phyloP scores from a whole-genome alignment of 2,113 vertebrate genomes.

The Axis porcinus region DNA sequence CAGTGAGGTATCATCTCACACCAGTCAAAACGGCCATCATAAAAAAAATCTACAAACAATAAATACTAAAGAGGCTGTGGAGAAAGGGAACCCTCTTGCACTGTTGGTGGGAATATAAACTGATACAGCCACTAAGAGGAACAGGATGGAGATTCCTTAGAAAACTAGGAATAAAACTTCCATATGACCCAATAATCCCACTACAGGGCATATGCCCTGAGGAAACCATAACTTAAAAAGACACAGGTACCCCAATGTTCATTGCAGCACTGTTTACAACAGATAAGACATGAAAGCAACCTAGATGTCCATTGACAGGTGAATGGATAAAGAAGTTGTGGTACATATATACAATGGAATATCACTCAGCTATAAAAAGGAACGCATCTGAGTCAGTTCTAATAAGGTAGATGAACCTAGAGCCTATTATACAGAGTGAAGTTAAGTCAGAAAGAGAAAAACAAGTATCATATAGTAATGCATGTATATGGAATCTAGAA shows the following conservation, averaged over 20 bases:
- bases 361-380: neutral
- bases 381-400: neutral
- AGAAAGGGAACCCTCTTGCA: neutral
- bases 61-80: neutral
- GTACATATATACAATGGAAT: neutral
- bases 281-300: neutral
- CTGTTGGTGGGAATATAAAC: neutral
- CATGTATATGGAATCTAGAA: neutral
- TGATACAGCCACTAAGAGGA: neutral
- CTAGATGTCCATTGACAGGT: neutral
- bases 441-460: neutral
- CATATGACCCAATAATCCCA: neutral
- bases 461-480: neutral
- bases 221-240: neutral
- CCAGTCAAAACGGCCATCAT: neutral
- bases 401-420: neutral
- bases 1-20: neutral
- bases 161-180: neutral
- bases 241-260: neutral
- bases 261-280: neutral
- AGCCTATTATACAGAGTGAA: neutral
- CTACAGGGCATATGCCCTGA: neutral
- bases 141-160: neutral
- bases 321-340: neutral
- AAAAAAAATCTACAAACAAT: neutral